Evolutionary conservation across 2,113 vertebrate species (phyloP).

Genomic region (Callionymus lyra): DNA sequence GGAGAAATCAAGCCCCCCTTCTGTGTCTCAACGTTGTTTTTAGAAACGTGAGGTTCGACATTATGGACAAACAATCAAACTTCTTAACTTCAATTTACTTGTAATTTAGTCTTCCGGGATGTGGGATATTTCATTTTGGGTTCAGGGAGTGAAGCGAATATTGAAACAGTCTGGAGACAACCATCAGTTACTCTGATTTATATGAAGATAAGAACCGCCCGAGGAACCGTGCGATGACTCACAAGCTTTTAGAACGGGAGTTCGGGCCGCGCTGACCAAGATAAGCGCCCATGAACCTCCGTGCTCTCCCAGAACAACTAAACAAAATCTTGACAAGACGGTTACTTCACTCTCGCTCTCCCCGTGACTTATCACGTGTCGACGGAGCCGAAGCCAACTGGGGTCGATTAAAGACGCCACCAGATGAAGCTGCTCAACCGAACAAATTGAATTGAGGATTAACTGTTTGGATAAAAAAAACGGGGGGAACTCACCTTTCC

Average conservation of each 20-base stretch:
- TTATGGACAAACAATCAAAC: too few relatives aligned
- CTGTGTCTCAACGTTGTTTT: too few relatives aligned
- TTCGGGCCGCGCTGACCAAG: conserved; percentile 13
- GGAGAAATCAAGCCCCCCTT: too few relatives aligned
- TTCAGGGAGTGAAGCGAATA: conserved; percentile 31
- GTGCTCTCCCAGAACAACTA: conserved; percentile 21
- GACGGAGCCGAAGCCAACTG: not conserved
- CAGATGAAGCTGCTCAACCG: too few relatives aligned
- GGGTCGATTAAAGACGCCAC: not conserved
- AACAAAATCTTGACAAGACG: conserved; percentile 13
- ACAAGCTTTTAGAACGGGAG: conserved; percentile 39
- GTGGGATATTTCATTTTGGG: conserved; percentile 57
- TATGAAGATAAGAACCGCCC: conserved; percentile 58
- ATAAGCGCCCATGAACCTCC: conserved; percentile 38
- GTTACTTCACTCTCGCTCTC: conserved; percentile 9
- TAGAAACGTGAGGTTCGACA: too few relatives aligned
- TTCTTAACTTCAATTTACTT: too few relatives aligned
- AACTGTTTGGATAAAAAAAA: not conserved
- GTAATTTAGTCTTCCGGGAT: too few relatives aligned
- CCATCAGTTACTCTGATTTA: conserved; percentile 59
- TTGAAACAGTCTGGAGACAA: conserved; percentile 42
- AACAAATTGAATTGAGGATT: not conserved
- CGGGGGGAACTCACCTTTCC: conserved; percentile 77
- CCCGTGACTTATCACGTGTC: conserved; percentile 18
- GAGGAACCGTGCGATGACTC: conserved; percentile 32